Base-by-base conservation (phyloP, 1,140 invertebrate genomes). In the Carposina sasakii region DNA sequence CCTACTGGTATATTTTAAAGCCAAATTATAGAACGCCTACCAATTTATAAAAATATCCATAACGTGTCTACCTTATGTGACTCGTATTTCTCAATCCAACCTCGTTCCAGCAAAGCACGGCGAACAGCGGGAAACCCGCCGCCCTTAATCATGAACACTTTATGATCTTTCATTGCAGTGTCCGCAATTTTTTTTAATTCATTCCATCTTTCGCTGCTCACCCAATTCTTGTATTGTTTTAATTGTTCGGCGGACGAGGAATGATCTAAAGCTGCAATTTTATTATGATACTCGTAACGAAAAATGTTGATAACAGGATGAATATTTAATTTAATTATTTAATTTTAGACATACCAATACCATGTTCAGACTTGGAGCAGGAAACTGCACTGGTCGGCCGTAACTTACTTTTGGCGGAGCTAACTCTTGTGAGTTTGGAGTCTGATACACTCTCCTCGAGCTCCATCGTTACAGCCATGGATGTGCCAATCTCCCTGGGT, bases 41-140 rank as follows among this genome's bases (percentile, higher is more conserved):
- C n/a, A n/a, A n/a, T n/a, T n/a, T n/a, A n/a, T n/a, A n/a, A n/a
- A n/a, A n/a, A n/a, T n/a, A n/a, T n/a, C n/a, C n/a, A n/a, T n/a
- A n/a, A n/a, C n/a, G n/a, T n/a, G 19, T 34, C 10, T 61, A 76
- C 76, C 71, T 86, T 86, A 55, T 87, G 84, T 17, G 86, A 74
- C 61, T 90, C 89, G 55, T 88, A 82, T 71, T 90, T 90, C 59
- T 91, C 90, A 1, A 91, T 69, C 89, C 89, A 91, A 2, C 89
- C 88, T 19, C 90, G 72, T 34, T 88, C 78, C 0, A 87, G 34
- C 0, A 91, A 71, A n/a, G 89, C 88, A 26, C 81, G 67, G 0
- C 87, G 71, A 1, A 89, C 73, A 0, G 86, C 81, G 1, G 86
- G 82, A 74, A 87, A 89, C 2, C 85, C 85, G 30, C 85, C 85